Conservation (phyloP, 2,888 invertebrate species). For the Labia minor region DNA sequence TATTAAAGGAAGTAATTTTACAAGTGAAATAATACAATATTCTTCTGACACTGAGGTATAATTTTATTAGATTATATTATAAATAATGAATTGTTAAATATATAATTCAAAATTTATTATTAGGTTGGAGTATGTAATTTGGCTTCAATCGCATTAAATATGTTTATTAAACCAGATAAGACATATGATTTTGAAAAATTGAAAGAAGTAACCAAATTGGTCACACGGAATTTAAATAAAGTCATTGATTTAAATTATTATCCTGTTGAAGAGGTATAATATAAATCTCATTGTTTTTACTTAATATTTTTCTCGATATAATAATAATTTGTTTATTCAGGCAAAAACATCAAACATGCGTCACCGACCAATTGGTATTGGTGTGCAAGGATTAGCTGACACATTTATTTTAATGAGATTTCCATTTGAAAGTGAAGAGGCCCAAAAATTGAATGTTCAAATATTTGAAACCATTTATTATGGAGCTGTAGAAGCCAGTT, state of each 20-base stretch:
- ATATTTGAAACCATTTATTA: conserved; percentile 53
- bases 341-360: conserved; percentile 44
- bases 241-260: conserved; percentile 53
- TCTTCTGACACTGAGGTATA: conserved; percentile 72
- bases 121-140: conserved; percentile 50
- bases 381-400: conserved; percentile 52
- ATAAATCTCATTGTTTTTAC: too few relatives aligned
- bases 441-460: conserved; percentile 43
- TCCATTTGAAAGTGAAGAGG: conserved; percentile 45
- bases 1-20: conserved; percentile 94
- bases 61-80: not conserved
- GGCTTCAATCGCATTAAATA: conserved; percentile 48
- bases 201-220: conserved; percentile 42
- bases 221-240: conserved; percentile 48
- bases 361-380: conserved; percentile 35
- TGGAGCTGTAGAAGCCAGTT: conserved; percentile 46
- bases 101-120: conserved; percentile 25
- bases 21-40: conserved; percentile 96
- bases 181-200: conserved; percentile 46
- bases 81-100: not conserved
- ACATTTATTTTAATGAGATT: conserved; percentile 48
- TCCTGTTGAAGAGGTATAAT: conserved; percentile 43
- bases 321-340: not conserved
- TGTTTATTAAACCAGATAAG: conserved; percentile 41
- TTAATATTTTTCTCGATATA: too few relatives aligned